phyloP scores from a whole-genome alignment of 2,113 vertebrate species.

The Orcinus orca region DNA sequence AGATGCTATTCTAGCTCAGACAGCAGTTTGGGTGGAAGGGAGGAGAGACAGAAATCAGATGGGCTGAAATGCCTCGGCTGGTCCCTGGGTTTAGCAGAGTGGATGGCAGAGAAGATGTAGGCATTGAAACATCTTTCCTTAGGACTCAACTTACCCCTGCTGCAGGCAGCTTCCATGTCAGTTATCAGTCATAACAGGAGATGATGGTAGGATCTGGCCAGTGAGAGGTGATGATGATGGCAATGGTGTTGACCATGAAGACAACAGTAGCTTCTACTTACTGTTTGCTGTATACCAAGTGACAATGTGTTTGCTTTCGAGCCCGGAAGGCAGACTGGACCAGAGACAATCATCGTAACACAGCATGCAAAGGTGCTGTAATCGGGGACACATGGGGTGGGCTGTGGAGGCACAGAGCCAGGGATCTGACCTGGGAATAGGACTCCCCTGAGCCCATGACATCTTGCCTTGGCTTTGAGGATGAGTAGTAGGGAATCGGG shows the following conservation, averaged over 20 bases:
- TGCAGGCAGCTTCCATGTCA: neutral
- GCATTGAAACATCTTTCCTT: neutral
- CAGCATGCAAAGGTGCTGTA: rapidly evolving
- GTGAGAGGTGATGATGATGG: neutral
- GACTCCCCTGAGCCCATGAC: neutral
- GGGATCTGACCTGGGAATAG: neutral
- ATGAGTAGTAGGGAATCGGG: neutral
- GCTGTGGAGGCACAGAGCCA: neutral
- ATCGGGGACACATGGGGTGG: rapidly evolving
- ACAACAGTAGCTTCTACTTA: rapidly evolving
- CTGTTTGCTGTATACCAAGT: neutral
- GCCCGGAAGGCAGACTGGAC: neutral
- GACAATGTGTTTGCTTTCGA: rapidly evolving
- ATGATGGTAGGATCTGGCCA: neutral
- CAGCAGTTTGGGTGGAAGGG: neutral
- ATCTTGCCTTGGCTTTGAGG: neutral
- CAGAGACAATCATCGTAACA: rapidly evolving
- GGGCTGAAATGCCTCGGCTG: neutral
- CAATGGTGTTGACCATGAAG: rapidly evolving
- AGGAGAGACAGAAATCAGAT: rapidly evolving
- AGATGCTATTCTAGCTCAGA: neutral
- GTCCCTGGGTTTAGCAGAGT: neutral
- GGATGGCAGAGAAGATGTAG: neutral
- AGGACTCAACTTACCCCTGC: neutral
- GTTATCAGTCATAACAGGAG: rapidly evolving